These are phyloP conservation scores for Halichoerus grypus DNA, from an alignment of 2,113 vertebrate genomes.

Conservation along the genomic window DNA sequence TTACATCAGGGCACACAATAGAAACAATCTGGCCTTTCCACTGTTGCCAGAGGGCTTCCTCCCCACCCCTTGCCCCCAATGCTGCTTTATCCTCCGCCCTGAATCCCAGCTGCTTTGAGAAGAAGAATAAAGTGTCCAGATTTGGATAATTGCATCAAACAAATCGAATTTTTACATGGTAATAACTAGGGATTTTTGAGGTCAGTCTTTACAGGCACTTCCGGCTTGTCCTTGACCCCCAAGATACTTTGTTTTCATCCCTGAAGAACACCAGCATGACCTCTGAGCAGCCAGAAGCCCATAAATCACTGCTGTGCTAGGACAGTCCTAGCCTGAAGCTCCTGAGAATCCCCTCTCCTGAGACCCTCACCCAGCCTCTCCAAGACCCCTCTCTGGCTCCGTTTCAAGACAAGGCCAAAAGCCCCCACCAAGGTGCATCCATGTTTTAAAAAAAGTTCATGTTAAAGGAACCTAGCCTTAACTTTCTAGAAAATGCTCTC, in stretches of 20 bases:
- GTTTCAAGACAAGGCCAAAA: not conserved
- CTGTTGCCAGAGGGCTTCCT: not conserved
- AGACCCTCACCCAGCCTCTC: slow-evolving; percentile 52
- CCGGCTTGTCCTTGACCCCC: not conserved
- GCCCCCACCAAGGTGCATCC: not conserved
- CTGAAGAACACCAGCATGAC: slow-evolving; percentile 48
- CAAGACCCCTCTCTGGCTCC: not conserved
- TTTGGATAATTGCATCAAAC: slow-evolving; percentile 15
- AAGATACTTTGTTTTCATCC: slow-evolving; percentile 58
- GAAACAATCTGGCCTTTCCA: not conserved
- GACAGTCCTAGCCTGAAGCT: slow-evolving; percentile 53
- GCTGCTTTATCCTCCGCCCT: not conserved
- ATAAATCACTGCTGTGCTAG: slow-evolving; percentile 39
- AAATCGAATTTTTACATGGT: slow-evolving; percentile 48
- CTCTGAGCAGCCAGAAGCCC: slow-evolving; percentile 69
- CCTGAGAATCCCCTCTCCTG: not conserved
- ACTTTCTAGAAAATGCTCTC: not conserved
- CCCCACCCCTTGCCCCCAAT: not conserved
- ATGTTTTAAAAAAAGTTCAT: not conserved
- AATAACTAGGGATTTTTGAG: slow-evolving; percentile 38
- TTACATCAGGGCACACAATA: not conserved
- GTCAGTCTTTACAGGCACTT: slow-evolving; percentile 46
- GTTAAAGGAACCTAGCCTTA: slow-evolving; percentile 23
- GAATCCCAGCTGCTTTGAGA: slow-evolving; percentile 8
- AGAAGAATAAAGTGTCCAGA: not conserved